phyloP scores from a whole-genome alignment of 2,888 invertebrate species.

The Leptinotarsa haldemani region DNA sequence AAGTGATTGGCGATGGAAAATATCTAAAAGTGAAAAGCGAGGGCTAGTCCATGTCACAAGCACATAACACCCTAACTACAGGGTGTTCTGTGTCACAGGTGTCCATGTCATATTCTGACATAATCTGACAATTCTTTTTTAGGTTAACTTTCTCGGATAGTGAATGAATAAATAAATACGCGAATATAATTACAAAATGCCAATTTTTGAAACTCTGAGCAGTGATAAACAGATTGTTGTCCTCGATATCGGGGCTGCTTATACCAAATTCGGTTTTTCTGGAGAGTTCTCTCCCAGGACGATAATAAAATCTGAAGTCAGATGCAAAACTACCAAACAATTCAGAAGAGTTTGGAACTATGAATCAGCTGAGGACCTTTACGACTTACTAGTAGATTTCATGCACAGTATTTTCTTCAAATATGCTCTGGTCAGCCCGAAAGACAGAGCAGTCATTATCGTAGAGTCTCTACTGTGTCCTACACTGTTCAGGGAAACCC shows the following conservation, averaged over 20 bases:
- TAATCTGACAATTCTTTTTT: too few species aligned
- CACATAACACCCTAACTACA: too few species aligned
- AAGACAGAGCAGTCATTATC: constrained; percentile 90
- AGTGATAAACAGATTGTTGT: constrained; percentile 89
- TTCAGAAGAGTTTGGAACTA: constrained; percentile 76
- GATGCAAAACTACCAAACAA: constrained; percentile 73
- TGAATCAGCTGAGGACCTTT: constrained; percentile 76
- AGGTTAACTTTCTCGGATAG: too few species aligned
- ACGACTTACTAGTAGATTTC: constrained; percentile 88
- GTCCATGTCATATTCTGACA: too few species aligned
- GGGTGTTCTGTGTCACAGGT: too few species aligned
- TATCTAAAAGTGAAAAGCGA: too few species aligned
- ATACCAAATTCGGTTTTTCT: constrained; percentile 94
- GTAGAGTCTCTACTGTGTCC: constrained; percentile 90
- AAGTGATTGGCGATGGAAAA: too few species aligned
- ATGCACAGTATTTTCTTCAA: constrained; percentile 89
- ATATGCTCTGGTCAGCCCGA: constrained; percentile 92
- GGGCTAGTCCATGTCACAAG: too few species aligned
- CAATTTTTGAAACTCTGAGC: constrained; percentile 84
- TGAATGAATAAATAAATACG: neutral
- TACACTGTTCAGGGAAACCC: constrained; percentile 83
- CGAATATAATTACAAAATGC: constrained; percentile 68
- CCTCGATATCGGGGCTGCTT: constrained; percentile 89
- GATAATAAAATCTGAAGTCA: constrained; percentile 84
- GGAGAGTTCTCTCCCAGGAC: constrained; percentile 90